Percentiles rank a stretch among this genome's conserved stretches.
These are phyloP conservation scores for Synergus japonicus DNA, from an alignment of 2,888 invertebrate genomes.

Conservation along the genomic window DNA sequence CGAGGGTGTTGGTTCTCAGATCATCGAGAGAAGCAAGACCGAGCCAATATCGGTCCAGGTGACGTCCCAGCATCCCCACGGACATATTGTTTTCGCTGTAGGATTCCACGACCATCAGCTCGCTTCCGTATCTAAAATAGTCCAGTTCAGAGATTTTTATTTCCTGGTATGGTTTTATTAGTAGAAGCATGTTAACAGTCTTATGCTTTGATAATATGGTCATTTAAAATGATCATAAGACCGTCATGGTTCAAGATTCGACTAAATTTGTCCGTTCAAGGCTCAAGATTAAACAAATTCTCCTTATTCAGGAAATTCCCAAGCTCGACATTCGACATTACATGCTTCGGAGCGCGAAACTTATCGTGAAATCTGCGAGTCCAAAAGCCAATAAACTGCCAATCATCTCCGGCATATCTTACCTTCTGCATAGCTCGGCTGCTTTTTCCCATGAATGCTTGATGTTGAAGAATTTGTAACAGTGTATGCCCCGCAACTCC, in stretches of 20 bases:
- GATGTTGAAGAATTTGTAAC: conserved; percentile 97
- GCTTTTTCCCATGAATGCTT: conserved; percentile 97
- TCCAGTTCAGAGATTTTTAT: too few species aligned
- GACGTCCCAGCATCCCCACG: conserved; percentile 85
- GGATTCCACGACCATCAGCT: conserved; percentile 93
- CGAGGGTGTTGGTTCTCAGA: conserved; percentile 94
- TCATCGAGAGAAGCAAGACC: conserved; percentile 94
- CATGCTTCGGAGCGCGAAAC: not conserved
- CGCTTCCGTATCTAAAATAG: conserved; percentile 91
- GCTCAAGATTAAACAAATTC: not conserved
- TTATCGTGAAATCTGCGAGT: conserved; percentile 46
- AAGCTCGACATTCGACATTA: conserved; percentile 13
- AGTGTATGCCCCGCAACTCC: conserved; percentile 93
- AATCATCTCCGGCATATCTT: conserved; percentile 65
- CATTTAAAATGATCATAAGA: not conserved
- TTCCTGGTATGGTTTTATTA: conserved; percentile 58
- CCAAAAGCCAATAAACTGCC: conserved; percentile 48
- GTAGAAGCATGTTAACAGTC: not conserved
- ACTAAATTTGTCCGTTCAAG: not conserved
- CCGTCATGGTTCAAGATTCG: not conserved
- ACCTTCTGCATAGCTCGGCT: conserved; percentile 96
- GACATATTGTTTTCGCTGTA: conserved; percentile 96
- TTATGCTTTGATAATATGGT: not conserved
- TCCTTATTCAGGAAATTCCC: not conserved
- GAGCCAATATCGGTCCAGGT: conserved; percentile 90